Evolutionary conservation across 2,113 vertebrate species (phyloP).

Genomic region (Oncorhynchus tshawytscha): DNA sequence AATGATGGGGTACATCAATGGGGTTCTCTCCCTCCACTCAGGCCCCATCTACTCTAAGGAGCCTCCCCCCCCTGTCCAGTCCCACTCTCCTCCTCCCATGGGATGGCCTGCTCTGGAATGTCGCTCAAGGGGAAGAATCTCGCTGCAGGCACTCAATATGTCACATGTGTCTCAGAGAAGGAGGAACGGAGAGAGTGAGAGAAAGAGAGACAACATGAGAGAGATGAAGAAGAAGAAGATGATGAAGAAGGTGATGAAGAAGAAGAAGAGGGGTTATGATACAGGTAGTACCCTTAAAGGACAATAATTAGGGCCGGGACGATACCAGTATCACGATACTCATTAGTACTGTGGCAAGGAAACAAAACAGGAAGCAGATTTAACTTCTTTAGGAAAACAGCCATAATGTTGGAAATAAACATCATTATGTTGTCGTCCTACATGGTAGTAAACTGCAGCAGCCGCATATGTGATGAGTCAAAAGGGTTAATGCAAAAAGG

Average conservation of each 20-base stretch:
- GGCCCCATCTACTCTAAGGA: constrained; percentile 43
- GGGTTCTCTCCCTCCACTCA: constrained; percentile 4
- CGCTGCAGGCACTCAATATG: constrained; percentile 73
- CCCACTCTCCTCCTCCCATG: constrained; percentile 55
- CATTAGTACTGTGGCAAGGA: no score
- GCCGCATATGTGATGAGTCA: no score
- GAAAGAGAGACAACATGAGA: constrained; percentile 23
- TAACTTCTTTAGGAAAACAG: no score
- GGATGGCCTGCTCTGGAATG: constrained; percentile 73
- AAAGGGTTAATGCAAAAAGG: no score
- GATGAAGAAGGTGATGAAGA: no score
- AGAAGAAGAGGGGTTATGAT: neutral
- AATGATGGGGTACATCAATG: neutral
- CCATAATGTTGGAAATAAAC: no score
- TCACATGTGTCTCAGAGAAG: constrained; percentile 55
- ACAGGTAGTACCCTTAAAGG: neutral
- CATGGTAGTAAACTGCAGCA: no score
- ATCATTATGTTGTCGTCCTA: no score
- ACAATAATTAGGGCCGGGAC: neutral
- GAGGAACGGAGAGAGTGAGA: neutral
- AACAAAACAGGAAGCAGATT: no score
- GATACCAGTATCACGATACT: no score
- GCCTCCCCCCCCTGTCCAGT: constrained; percentile 26
- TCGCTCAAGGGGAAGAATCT: constrained; percentile 77
- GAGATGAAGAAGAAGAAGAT: neutral